These are phyloP conservation scores for Oscheius sp. DNA, from an alignment of 2,888 invertebrate genomes.

Conservation along the genomic window DNA sequence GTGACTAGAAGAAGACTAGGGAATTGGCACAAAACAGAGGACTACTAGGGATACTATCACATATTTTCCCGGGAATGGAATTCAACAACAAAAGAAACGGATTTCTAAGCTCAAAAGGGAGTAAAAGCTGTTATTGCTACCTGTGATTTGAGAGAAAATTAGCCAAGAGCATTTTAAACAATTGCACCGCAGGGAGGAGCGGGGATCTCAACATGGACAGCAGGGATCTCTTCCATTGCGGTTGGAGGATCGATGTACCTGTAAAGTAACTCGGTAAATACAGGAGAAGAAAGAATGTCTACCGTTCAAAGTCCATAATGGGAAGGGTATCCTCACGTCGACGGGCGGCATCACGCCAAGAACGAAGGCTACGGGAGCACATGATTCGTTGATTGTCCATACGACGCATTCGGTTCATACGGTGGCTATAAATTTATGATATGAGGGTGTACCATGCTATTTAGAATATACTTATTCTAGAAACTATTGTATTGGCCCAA, in stretches of 20 bases:
- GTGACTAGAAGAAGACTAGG: no score
- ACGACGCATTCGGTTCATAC: conserved; percentile 49
- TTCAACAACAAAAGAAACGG: no score
- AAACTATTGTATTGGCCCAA: not conserved
- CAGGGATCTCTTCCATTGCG: conserved; percentile 21
- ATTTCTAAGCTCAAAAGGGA: no score
- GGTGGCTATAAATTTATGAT: not conserved
- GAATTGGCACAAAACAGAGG: no score
- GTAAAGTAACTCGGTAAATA: not conserved
- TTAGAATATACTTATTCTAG: not conserved
- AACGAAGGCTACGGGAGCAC: conserved; percentile 61
- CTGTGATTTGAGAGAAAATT: no score
- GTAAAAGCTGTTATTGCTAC: no score
- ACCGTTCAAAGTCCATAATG: conserved; percentile 63
- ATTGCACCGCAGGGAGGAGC: no score
- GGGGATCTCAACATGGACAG: not conserved
- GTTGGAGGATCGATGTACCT: conserved; percentile 37
- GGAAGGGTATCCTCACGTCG: conserved; percentile 56
- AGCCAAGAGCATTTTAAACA: no score
- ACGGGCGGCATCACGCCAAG: conserved; percentile 60
- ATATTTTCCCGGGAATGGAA: no score
- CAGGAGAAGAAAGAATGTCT: not conserved
- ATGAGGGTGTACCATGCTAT: not conserved
- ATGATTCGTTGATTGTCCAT: conserved; percentile 63
- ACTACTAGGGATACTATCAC: no score